Evolutionary conservation across 2,113 vertebrate genomes (phyloP).

Genomic region (Nicator chloris): DNA sequence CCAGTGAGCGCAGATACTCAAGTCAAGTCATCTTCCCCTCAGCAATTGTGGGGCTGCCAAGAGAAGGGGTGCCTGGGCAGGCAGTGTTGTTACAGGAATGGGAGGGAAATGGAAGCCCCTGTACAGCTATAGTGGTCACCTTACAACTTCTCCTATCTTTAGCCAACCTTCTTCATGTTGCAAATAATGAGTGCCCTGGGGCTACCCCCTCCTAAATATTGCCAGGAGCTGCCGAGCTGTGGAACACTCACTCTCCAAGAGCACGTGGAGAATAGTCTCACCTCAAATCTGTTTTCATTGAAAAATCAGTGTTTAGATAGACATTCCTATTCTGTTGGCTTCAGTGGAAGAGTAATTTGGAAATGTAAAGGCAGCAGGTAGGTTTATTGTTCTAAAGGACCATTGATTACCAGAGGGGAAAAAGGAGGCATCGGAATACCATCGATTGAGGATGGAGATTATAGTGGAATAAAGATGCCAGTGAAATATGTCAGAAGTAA

Average conservation of each 20-base stretch:
- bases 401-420: background rate
- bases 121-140: background rate
- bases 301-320: background rate
- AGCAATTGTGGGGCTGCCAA: fast-evolving
- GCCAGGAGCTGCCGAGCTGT: background rate
- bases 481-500: background rate
- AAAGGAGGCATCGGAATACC: background rate
- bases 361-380: background rate
- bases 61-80: background rate
- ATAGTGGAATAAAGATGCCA: background rate
- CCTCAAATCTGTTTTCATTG: background rate
- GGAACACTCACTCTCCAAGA: background rate
- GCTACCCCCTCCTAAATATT: background rate
- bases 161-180: background rate
- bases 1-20: background rate
- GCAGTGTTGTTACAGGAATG: background rate
- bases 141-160: background rate
- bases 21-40: background rate
- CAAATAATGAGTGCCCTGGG: background rate
- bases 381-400: background rate
- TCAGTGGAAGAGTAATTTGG: background rate
- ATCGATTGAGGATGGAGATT: background rate
- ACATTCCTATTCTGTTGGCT: background rate
- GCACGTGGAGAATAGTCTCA: fast-evolving
- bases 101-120: background rate